phyloP scores from a whole-genome alignment of 2,888 invertebrate genomes.

The Microdon myrmicae region DNA sequence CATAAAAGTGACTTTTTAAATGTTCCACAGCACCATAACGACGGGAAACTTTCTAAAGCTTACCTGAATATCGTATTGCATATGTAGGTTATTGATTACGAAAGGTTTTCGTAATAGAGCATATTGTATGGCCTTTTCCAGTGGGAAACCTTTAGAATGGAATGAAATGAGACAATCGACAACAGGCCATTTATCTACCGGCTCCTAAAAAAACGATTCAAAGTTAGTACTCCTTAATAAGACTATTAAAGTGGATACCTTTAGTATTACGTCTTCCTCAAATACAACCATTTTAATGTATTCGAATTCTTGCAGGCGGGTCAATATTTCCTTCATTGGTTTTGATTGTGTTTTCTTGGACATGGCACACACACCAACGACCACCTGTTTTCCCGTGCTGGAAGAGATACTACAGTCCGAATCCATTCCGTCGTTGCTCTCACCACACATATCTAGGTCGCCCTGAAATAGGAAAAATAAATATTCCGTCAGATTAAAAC shows the following conservation, averaged over 20 bases:
- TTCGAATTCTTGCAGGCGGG: slow-evolving; percentile 94
- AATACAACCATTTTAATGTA: slow-evolving; percentile 95
- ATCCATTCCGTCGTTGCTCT: slow-evolving; percentile 70
- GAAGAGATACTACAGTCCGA: slow-evolving; percentile 70
- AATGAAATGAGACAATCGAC: slow-evolving; percentile 98
- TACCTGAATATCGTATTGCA: slow-evolving; percentile 97
- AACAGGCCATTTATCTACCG: slow-evolving; percentile 97
- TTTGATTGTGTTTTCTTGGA: slow-evolving; percentile 98
- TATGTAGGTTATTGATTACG: slow-evolving; percentile 96
- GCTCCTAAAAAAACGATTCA: slow-evolving; percentile 71
- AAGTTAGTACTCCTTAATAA: neutral
- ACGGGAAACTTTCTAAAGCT: too few species aligned
- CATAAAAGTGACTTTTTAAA: too few species aligned
- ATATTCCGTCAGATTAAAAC: too few species aligned
- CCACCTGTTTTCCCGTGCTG: slow-evolving; percentile 84
- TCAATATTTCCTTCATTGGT: slow-evolving; percentile 99
- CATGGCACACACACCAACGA: slow-evolving; percentile 99
- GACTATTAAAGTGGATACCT: slow-evolving; percentile 70
- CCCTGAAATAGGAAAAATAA: too few species aligned
- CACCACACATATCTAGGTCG: slow-evolving; percentile 79
- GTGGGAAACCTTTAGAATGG: slow-evolving; percentile 97
- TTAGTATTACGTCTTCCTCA: slow-evolving; percentile 94
- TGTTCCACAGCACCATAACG: neutral
- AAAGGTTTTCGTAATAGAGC: slow-evolving; percentile 93
- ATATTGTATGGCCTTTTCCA: slow-evolving; percentile 97